A percentile compares a stretch with the other conserved stretches of the same genome.
Conservation (phyloP, 35 echinoderm and acorn worm genomes). For the Hemicentrotus pulcherrimus region DNA sequence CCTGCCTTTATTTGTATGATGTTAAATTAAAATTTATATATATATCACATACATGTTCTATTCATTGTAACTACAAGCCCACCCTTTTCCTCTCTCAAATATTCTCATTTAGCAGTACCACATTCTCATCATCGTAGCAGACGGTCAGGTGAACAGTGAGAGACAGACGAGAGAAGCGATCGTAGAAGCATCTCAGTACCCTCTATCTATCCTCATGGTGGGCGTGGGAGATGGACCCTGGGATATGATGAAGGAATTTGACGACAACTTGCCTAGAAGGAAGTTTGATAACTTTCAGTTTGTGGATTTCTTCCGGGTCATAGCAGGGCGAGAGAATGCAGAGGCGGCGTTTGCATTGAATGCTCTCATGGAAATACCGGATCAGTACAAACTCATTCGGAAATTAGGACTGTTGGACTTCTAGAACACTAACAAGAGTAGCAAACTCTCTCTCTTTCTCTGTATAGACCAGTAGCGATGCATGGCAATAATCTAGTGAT, state of each 20-base stretch:
- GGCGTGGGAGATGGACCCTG: conserved; percentile 98
- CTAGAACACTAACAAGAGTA: background rate
- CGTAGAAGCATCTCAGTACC: conserved; percentile 82
- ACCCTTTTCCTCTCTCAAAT: background rate
- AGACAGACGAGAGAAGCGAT: conserved; percentile 83
- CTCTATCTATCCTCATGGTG: conserved; percentile 97
- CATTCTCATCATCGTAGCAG: conserved; percentile 95
- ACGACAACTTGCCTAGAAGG: conserved; percentile 76
- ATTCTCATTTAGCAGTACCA: conserved; percentile 81
- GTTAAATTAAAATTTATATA: too few relatives aligned
- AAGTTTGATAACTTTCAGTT: conserved; percentile 99
- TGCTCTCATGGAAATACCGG: conserved; percentile 95
- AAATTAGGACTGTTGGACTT: conserved; percentile 72
- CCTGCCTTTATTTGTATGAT: too few relatives aligned
- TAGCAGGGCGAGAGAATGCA: conserved; percentile 52
- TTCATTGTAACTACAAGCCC: too few relatives aligned
- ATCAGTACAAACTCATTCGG: conserved; percentile 80
- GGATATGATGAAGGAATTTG: conserved; percentile 93
- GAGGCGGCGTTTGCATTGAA: conserved; percentile 87
- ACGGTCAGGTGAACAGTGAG: conserved; percentile 91
- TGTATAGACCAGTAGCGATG: too few relatives aligned
- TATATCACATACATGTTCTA: too few relatives aligned
- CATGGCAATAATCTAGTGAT: too few relatives aligned
- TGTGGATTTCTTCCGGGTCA: conserved; percentile 81
- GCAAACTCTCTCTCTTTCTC: too few relatives aligned